Evolutionary conservation across 2,797 vertebrate species (phyloP).

Genomic region (Phrynocephalus vlangalii): DNA sequence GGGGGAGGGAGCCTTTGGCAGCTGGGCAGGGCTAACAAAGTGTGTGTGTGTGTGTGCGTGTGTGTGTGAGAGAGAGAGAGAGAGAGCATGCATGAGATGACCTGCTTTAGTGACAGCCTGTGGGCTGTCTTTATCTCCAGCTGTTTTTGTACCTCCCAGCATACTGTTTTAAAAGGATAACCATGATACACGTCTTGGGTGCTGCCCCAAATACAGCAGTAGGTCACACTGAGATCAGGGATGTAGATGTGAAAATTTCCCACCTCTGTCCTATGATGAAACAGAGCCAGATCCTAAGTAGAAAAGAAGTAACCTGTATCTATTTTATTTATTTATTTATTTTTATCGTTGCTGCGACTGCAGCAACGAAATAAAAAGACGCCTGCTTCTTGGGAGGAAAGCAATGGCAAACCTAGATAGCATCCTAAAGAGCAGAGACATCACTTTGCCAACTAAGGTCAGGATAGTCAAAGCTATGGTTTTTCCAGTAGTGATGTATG

Average conservation of each 20-base stretch:
- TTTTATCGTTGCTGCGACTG: no score
- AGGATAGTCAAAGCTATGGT: no score
- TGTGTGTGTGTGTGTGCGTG: neutral
- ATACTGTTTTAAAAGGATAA: neutral
- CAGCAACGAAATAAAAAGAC: no score
- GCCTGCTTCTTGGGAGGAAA: no score
- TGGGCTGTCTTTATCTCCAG: neutral
- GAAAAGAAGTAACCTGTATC: neutral
- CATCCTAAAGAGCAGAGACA: no score
- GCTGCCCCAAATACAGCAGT: neutral
- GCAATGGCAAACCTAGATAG: no score
- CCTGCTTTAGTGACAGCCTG: neutral
- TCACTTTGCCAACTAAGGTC: no score
- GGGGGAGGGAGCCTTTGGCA: constrained; percentile 47
- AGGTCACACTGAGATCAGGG: no score
- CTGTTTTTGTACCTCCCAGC: neutral
- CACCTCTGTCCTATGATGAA: neutral
- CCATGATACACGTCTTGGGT: neutral
- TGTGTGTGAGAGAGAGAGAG: neutral
- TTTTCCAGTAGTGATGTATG: no score
- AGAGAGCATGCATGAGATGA: no score
- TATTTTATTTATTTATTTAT: neutral
- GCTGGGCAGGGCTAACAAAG: constrained; percentile 27
- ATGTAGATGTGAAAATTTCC: neutral
- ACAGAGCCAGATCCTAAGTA: neutral